phyloP scores from a whole-genome alignment of 1,140 invertebrate species.

The Ruditapes philippinarum region DNA sequence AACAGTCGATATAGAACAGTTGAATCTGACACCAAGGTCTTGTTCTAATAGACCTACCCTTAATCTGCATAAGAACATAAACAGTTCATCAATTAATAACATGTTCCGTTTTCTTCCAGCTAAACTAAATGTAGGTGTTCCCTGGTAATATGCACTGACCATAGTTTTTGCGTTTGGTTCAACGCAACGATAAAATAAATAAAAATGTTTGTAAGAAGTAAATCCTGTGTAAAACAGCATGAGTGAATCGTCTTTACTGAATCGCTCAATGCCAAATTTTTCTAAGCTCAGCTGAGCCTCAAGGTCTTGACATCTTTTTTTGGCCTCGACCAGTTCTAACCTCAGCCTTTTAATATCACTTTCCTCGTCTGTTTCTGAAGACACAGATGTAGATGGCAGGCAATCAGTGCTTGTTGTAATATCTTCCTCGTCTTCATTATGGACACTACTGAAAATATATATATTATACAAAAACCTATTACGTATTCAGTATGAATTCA shows the following conservation, averaged over 20 bases:
- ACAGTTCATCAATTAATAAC: slow-evolving; percentile 65
- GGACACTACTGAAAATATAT: too few species aligned
- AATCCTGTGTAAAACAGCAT: not conserved
- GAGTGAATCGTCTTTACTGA: not conserved
- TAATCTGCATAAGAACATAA: slow-evolving; percentile 70
- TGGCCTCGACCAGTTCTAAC: not conserved
- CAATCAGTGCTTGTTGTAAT: not conserved
- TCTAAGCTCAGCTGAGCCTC: slow-evolving; percentile 10
- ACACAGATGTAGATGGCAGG: not conserved
- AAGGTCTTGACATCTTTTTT: not conserved
- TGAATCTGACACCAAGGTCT: slow-evolving; percentile 68
- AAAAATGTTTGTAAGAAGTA: not conserved
- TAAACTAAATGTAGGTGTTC: not conserved
- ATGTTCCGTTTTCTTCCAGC: slow-evolving; percentile 40
- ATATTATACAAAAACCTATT: not conserved
- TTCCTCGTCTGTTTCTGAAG: not conserved
- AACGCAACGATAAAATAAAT: slow-evolving; percentile 30
- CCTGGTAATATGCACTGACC: slow-evolving; percentile 62
- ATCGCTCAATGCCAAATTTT: not conserved
- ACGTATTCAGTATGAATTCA: not conserved
- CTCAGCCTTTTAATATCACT: not conserved
- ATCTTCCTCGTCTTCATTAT: too few species aligned
- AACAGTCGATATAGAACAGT: slow-evolving; percentile 53
- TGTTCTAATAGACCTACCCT: slow-evolving; percentile 59
- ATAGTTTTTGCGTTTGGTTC: slow-evolving; percentile 40